Percentiles rank a stretch among this genome's conserved stretches.
Evolutionary conservation across 1,140 invertebrate genomes (phyloP).

Genomic region (Drosophila jambulina): DNA sequence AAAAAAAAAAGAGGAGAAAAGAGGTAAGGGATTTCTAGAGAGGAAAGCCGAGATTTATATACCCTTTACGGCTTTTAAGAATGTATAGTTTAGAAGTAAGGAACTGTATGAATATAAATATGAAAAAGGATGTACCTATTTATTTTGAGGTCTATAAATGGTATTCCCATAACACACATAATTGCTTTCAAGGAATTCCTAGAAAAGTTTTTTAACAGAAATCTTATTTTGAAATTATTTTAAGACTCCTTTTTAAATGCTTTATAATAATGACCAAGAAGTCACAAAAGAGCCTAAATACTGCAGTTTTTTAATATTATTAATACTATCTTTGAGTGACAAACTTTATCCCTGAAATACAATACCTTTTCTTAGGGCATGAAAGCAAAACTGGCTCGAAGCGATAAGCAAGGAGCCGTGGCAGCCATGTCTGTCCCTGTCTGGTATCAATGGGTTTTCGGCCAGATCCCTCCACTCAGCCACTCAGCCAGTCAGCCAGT

Average conservation of each 20-base stretch:
- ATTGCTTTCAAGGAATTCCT: too few species aligned
- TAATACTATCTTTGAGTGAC: too few species aligned
- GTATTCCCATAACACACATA: too few species aligned
- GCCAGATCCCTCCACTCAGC: constrained; percentile 45
- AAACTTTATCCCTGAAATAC: fast-evolving
- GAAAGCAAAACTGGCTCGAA: constrained; percentile 38
- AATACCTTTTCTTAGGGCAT: background rate
- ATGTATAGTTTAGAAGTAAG: fast-evolving
- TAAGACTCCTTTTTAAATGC: too few species aligned
- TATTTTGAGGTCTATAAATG: too few species aligned
- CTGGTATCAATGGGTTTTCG: constrained; percentile 77
- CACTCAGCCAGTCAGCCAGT: constrained; percentile 3
- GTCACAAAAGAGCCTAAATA: background rate
- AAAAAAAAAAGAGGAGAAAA: constrained; percentile 18
- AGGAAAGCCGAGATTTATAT: background rate
- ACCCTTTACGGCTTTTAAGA: background rate
- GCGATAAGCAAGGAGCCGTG: constrained; percentile 46
- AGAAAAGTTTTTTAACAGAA: too few species aligned
- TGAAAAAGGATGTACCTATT: too few species aligned
- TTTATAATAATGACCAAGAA: background rate
- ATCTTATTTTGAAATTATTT: too few species aligned
- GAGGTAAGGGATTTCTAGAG: background rate
- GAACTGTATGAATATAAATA: background rate
- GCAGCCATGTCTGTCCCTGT: constrained; percentile 67
- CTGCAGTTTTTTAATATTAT: too few species aligned